Conservation (phyloP, 1,140 invertebrate genomes). For the Zophobas morio region DNA sequence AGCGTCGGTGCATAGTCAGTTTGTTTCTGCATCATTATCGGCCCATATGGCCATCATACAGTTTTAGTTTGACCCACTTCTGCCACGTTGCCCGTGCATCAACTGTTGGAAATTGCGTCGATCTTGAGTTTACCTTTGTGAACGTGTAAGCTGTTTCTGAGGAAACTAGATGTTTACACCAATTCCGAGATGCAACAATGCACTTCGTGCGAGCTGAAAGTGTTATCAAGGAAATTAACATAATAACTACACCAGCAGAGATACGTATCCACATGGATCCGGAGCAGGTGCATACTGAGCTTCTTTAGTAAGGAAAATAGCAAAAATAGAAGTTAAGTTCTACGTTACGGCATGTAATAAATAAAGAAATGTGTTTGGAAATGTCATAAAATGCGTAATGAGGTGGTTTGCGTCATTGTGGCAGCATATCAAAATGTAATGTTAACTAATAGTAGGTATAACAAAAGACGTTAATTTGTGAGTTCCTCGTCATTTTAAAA, state of each 20-base stretch:
- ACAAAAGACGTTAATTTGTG: no score
- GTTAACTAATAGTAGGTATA: no score
- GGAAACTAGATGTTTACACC: constrained; percentile 16
- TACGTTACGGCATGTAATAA: constrained; percentile 3
- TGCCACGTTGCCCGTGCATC: constrained; percentile 7
- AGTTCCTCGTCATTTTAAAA: no score
- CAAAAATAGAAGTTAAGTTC: neutral
- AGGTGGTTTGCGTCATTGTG: neutral
- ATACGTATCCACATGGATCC: constrained; percentile 11
- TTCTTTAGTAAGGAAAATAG: neutral
- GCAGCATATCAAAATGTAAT: no score
- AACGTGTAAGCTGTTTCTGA: constrained; percentile 13
- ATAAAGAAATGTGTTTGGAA: neutral
- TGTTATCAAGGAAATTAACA: constrained; percentile 30
- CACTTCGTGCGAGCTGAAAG: constrained; percentile 15
- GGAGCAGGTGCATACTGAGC: neutral
- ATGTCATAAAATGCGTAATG: neutral
- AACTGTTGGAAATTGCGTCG: constrained; percentile 19
- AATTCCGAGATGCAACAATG: constrained; percentile 31
- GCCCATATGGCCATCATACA: constrained; percentile 19
- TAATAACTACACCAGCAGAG: constrained; percentile 11
- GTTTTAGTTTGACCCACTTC: constrained; percentile 29
- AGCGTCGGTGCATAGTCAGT: constrained; percentile 7
- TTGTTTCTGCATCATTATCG: constrained; percentile 27
- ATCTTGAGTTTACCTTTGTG: neutral